Percentiles rank a stretch among this genome's conserved stretches.
phyloP scores from a whole-genome alignment of 2,797 vertebrate genomes.

The Borostomias antarcticus region DNA sequence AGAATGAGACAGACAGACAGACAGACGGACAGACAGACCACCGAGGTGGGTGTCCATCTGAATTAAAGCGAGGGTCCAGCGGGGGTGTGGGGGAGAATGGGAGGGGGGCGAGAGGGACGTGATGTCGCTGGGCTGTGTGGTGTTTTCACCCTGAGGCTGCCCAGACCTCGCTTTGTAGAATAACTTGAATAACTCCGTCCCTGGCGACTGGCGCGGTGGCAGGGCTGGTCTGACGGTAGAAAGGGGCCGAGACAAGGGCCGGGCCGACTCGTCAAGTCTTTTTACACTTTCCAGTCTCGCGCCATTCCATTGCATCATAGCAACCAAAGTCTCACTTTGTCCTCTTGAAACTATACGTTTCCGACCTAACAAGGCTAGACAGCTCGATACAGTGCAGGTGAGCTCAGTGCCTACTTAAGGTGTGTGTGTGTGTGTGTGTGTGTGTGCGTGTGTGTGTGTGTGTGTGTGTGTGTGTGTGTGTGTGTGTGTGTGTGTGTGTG shows the following conservation, averaged over 20 bases:
- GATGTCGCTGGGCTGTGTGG: slow-evolving; percentile 18
- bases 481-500: slow-evolving; percentile 28
- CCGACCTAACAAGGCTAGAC: slow-evolving; percentile 39
- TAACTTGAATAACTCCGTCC: slow-evolving; percentile 18
- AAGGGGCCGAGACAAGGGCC: slow-evolving; percentile 35
- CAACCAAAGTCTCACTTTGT: slow-evolving; percentile 7
- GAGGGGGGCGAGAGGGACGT: too few relatives aligned
- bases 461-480: slow-evolving; percentile 27
- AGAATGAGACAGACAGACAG: slow-evolving; percentile 20
- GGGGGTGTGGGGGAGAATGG: background rate
- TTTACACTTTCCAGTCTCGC: slow-evolving; percentile 47
- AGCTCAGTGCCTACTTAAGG: slow-evolving; percentile 24
- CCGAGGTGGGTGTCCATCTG: slow-evolving; percentile 40
- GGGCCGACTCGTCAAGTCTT: slow-evolving; percentile 27
- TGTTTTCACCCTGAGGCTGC: slow-evolving; percentile 38
- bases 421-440: background rate
- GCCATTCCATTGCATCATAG: slow-evolving; percentile 56
- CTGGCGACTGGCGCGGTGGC: slow-evolving; percentile 26
- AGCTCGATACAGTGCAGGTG: slow-evolving; percentile 51
- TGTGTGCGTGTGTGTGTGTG: slow-evolving; percentile 8
- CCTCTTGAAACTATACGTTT: slow-evolving; percentile 43
- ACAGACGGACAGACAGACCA: slow-evolving; percentile 34
- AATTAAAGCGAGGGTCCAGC: slow-evolving; percentile 42
- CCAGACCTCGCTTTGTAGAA: slow-evolving; percentile 30
- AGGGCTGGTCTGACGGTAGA: slow-evolving; percentile 12